Conservation (phyloP, 2,797 vertebrate genomes). For the Gymnothorax javanicus region DNA sequence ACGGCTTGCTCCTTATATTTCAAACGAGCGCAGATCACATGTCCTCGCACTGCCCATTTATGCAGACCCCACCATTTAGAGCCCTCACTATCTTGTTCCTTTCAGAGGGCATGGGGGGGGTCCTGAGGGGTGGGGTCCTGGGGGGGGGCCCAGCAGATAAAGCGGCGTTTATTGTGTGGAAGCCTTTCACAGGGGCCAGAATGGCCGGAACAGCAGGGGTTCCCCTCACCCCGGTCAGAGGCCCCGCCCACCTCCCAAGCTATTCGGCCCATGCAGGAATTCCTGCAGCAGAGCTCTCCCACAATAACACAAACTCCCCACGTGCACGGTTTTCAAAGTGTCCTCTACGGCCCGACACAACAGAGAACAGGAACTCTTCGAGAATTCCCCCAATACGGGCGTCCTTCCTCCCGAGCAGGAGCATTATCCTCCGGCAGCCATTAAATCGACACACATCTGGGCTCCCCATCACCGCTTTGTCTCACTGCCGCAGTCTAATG, state of each 20-base stretch:
- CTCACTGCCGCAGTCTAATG: constrained; percentile 55
- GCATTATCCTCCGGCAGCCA: too few species aligned
- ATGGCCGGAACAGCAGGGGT: constrained; percentile 75
- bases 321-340: constrained; percentile 49
- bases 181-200: constrained; percentile 83
- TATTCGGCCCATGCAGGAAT: constrained; percentile 75
- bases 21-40: constrained; percentile 82
- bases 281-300: constrained; percentile 69
- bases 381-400: constrained; percentile 1
- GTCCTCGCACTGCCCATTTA: constrained; percentile 79
- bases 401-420: not conserved
- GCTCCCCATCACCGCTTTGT: not conserved
- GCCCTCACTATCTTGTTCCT: constrained; percentile 81
- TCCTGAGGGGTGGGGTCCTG: constrained; percentile 39
- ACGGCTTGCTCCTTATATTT: constrained; percentile 83
- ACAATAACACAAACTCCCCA: constrained; percentile 47
- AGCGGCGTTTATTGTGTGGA: constrained; percentile 91
- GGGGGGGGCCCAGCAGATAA: constrained; percentile 67
- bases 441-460: not conserved
- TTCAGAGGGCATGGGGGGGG: constrained; percentile 66
- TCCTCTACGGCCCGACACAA: constrained; percentile 35
- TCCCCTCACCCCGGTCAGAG: constrained; percentile 74
- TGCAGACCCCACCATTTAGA: constrained; percentile 86
- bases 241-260: constrained; percentile 71
- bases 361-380: constrained; percentile 38